Conservation (phyloP, 2,113 vertebrate genomes). For the Phalacrocorax brasilianus region DNA sequence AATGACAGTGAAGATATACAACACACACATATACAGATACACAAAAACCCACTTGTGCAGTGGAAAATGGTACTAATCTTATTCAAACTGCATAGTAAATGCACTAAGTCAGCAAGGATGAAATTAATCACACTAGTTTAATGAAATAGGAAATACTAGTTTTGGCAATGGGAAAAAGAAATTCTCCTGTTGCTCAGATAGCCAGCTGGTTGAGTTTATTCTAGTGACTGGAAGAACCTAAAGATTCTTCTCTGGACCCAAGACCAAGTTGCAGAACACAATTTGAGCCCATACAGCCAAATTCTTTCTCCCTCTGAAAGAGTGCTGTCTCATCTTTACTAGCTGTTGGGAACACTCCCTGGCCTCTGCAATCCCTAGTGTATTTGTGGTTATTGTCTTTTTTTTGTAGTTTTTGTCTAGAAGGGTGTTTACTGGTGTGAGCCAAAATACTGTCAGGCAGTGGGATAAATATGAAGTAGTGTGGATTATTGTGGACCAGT, state of each 20-base stretch:
- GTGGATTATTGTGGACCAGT: not conserved
- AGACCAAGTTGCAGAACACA: not conserved
- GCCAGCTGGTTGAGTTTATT: not conserved
- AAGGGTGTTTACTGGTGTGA: not conserved
- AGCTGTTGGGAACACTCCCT: not conserved
- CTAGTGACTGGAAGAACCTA: not conserved
- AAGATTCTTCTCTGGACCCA: not conserved
- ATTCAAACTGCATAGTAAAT: not conserved
- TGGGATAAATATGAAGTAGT: not conserved
- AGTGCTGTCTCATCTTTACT: not conserved
- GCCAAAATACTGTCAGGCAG: not conserved
- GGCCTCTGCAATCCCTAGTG: not conserved
- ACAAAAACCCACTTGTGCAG: not conserved
- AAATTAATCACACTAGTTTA: not conserved
- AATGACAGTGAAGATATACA: not conserved
- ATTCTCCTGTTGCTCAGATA: not conserved
- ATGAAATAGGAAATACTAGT: not conserved
- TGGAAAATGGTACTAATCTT: not conserved
- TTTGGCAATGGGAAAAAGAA: not conserved
- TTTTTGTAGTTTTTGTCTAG: not conserved
- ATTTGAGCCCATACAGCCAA: not conserved
- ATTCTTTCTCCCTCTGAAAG: not conserved
- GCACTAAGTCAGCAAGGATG: not conserved
- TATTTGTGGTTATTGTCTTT: not conserved
- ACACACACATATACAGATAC: not conserved